phyloP scores from a whole-genome alignment of 2,797 vertebrate species.

The Tinamus major region DNA sequence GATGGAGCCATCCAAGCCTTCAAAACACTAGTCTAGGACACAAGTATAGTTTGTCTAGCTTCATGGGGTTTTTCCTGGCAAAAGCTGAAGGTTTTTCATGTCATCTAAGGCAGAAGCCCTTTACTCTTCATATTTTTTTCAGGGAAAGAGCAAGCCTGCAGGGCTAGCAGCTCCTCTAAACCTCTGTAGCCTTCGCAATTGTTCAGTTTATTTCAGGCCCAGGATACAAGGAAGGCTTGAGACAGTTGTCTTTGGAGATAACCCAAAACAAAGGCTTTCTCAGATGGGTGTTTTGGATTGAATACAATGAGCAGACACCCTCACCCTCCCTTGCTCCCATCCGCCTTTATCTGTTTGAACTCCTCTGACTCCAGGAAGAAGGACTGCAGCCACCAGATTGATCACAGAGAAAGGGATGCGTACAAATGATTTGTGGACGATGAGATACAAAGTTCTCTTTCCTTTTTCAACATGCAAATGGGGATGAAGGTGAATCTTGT shows the following conservation, averaged over 20 bases:
- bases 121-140: neutral
- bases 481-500: accelerated
- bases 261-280: neutral
- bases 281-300: accelerated
- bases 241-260: neutral
- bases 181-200: neutral
- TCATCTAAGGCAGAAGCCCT: neutral
- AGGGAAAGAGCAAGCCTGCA: neutral
- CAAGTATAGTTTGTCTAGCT: neutral
- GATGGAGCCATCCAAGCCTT: neutral
- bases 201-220: neutral
- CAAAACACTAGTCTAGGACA: neutral
- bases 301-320: neutral
- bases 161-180: neutral
- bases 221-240: too few species aligned
- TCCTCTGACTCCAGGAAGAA: neutral
- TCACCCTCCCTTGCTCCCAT: too few species aligned
- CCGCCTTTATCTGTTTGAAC: neutral
- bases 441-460: accelerated
- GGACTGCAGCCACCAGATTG: neutral
- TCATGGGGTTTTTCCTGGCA: neutral
- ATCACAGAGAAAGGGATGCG: neutral
- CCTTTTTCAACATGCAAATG: neutral
- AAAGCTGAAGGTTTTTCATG: neutral
- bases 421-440: neutral